Base-by-base conservation (phyloP, 2,888 invertebrate species). In the Zhuqinia jingwanae region DNA sequence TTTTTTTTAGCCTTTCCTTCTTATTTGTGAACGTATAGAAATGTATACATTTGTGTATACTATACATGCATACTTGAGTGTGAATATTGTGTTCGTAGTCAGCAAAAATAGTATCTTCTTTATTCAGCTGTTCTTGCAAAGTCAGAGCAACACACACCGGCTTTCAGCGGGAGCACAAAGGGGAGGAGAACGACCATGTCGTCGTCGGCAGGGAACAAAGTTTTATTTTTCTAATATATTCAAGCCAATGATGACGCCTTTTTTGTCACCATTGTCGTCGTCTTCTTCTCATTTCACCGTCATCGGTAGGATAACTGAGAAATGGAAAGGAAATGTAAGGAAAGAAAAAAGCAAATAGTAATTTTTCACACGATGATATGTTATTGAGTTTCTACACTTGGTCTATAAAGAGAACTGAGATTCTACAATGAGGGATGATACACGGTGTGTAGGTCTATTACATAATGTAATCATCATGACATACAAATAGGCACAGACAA, bases 261-360 rank as follows among this genome's bases (percentile, higher is more conserved):
- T 45, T 27, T 30, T 45, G 42, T 45, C 63, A 15, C 22, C 77
- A n/a, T 76, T 25, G 6, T n/a, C 73, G 58, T 58, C 25, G 2
- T 36, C 15, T 65, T 10, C 20, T 42, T 45, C 13, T 65, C n/a
- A 13, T 75, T 56, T 36, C 56, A 58, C 8, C 53, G 50, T 68
- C 68, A 68, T 45, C 20, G 42, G 17, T 42, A 68, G 13, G 36
- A 45, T 56, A 78, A 42, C 45, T 45, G 53, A 8, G 3, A 50
- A 75, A 60, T 11, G 5, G 77, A 60, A 60, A 78, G 63, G 53
- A 22, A 53, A 36, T 36, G 17, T 30, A 15, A 20, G 60, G 6
- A 42, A 20, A 50, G 27, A 8, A 78, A 25, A 45, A 60, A 36
- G 77, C 60, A 78, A 78, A 77, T 42, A 60, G 77, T 60, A 58